Conservation (phyloP, 2,797 vertebrate species). For the Poecilia velifera region DNA sequence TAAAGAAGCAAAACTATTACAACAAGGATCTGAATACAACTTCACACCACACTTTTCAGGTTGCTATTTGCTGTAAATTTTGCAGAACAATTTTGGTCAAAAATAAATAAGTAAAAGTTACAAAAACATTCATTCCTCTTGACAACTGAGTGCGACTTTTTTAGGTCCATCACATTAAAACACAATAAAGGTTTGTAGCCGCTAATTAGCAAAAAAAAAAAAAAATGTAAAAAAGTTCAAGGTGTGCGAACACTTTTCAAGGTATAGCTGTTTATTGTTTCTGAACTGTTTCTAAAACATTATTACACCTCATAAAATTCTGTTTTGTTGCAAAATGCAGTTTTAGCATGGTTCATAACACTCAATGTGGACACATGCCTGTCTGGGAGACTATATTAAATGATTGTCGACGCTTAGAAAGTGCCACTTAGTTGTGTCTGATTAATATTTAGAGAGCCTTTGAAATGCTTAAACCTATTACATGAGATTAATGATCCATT, state of each 20-base stretch:
- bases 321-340: conserved; percentile 1
- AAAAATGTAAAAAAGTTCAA: not conserved
- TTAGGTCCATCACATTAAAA: not conserved
- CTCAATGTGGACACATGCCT: conserved; percentile 21
- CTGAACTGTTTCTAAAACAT: conserved; percentile 14
- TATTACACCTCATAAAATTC: conserved; percentile 16
- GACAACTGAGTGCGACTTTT: not conserved
- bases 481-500: conserved; percentile 40
- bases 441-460: conserved; percentile 32
- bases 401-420: conserved; percentile 25
- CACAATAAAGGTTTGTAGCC: not conserved
- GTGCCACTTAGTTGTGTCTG: conserved; percentile 17
- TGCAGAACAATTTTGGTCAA: not conserved
- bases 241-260: not conserved
- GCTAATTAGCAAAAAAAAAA: not conserved
- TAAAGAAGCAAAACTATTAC: not conserved
- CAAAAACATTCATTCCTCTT: not conserved
- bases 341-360: conserved; percentile 44
- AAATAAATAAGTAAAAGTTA: not conserved
- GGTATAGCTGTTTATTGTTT: conserved; percentile 37
- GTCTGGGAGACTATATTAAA: conserved; percentile 33
- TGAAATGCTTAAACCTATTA: conserved; percentile 35
- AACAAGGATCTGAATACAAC: not conserved
- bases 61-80: not conserved
- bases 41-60: not conserved